Conservation (phyloP, 2,888 invertebrate species). For the Sisyra nigra region DNA sequence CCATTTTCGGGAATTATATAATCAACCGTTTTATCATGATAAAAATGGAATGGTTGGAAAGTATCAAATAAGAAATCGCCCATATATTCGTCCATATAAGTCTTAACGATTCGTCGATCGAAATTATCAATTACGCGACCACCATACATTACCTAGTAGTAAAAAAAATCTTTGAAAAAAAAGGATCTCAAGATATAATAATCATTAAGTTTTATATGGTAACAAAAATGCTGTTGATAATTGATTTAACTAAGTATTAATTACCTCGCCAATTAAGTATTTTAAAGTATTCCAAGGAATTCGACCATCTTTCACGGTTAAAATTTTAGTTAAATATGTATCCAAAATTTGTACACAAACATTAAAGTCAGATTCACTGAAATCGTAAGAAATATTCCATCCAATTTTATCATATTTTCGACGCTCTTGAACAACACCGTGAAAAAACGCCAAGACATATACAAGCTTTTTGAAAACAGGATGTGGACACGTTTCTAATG, state of each 20-base stretch:
- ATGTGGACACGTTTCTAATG: conserved; percentile 58
- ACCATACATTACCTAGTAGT: conserved; percentile 73
- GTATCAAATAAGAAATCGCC: conserved; percentile 86
- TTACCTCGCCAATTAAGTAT: conserved; percentile 80
- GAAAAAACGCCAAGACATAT: conserved; percentile 83
- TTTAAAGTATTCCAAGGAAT: conserved; percentile 85
- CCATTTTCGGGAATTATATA: conserved; percentile 61
- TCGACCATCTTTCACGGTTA: conserved; percentile 35
- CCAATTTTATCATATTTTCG: conserved; percentile 88
- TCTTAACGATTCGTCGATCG: conserved; percentile 70
- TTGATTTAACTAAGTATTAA: no score
- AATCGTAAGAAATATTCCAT: conserved; percentile 89
- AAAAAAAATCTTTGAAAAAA: no score
- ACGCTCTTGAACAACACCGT: conserved; percentile 83
- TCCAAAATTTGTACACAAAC: conserved; percentile 75
- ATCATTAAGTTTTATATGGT: not conserved
- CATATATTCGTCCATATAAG: conserved; percentile 89
- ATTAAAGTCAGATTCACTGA: conserved; percentile 83
- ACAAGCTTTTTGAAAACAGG: conserved; percentile 63
- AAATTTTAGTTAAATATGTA: conserved; percentile 64
- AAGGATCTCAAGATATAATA: not conserved
- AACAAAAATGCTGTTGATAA: not conserved
- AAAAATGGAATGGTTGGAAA: conserved; percentile 86
- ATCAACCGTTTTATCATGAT: conserved; percentile 52
- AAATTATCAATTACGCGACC: conserved; percentile 85